Evolutionary conservation across 2,888 invertebrate species (phyloP).

Genomic region (Sycophila texana): DNA sequence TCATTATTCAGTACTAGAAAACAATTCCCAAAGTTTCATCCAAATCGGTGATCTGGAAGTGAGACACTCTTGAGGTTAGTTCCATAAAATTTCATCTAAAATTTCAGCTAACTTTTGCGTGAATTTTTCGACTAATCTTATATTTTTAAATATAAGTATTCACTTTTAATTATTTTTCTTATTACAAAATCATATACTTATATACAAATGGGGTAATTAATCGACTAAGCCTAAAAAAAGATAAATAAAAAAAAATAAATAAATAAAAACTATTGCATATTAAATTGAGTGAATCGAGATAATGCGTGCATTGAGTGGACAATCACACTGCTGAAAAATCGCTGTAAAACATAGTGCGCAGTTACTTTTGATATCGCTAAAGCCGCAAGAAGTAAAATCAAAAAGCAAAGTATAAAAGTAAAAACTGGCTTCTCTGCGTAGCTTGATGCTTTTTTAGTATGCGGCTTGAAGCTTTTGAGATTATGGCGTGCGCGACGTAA

Average conservation of each 20-base stretch:
- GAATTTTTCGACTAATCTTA: too few species aligned
- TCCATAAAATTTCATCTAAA: too few species aligned
- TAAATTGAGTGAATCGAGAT: constrained; percentile 16
- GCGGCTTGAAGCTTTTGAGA: constrained; percentile 43
- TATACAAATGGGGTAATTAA: background rate
- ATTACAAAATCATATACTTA: background rate
- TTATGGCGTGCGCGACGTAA: constrained; percentile 36
- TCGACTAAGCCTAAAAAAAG: background rate
- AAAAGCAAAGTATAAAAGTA: background rate
- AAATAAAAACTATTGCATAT: background rate
- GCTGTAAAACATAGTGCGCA: constrained; percentile 35
- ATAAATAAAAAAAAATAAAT: background rate
- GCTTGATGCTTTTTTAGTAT: constrained; percentile 45
- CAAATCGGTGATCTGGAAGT: too few species aligned
- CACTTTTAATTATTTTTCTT: background rate
- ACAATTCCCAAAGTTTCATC: too few species aligned
- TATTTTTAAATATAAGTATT: too few species aligned
- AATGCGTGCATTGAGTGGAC: constrained; percentile 31
- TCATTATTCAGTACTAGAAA: too few species aligned
- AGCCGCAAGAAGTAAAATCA: background rate
- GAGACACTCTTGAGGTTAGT: too few species aligned
- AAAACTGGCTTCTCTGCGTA: constrained; percentile 30
- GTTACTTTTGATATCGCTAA: constrained; percentile 29
- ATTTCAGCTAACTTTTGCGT: too few species aligned
- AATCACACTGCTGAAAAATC: constrained; percentile 17